These are phyloP conservation scores for Poecilia gillii DNA, from an alignment of 2,797 vertebrate genomes.

Conservation along the genomic window DNA sequence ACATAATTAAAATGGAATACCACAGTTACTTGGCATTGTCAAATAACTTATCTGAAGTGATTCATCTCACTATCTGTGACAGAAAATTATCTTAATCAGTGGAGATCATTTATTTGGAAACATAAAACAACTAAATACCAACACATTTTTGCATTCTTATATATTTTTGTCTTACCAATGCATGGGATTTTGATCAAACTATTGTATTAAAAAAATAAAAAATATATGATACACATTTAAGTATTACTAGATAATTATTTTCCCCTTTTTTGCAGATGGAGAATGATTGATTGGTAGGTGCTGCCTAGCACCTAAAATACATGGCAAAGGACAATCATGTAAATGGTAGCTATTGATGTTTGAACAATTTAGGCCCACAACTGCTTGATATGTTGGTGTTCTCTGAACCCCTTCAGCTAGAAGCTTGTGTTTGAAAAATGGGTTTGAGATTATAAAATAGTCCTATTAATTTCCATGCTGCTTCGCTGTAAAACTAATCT, in stretches of 20 bases:
- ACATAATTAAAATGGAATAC: not conserved
- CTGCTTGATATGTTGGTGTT: slow-evolving; percentile 63
- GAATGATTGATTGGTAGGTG: not conserved
- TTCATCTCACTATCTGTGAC: not conserved
- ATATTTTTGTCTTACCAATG: not conserved
- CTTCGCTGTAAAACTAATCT: not conserved
- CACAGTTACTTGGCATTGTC: not conserved
- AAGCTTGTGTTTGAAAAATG: slow-evolving; percentile 26
- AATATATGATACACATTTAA: not conserved
- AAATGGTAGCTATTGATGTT: slow-evolving; percentile 61
- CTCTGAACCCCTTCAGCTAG: slow-evolving; percentile 32
- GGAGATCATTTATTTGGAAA: not conserved
- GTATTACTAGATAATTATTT: not conserved
- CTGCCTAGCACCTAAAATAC: slow-evolving; percentile 51
- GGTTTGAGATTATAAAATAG: slow-evolving; percentile 1
- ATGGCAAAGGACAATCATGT: slow-evolving; percentile 57
- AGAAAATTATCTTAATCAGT: not conserved
- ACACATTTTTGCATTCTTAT: not conserved
- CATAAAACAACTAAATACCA: not conserved
- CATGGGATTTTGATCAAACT: not conserved
- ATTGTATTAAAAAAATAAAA: not conserved
- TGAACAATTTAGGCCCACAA: slow-evolving; percentile 23
- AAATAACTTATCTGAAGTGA: not conserved
- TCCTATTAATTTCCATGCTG: slow-evolving; percentile 12
- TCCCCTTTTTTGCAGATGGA: not conserved